These are phyloP conservation scores for Blastomussa wellsi DNA, from an alignment of 92 coral and sea anemone species.

Conservation along the genomic window DNA sequence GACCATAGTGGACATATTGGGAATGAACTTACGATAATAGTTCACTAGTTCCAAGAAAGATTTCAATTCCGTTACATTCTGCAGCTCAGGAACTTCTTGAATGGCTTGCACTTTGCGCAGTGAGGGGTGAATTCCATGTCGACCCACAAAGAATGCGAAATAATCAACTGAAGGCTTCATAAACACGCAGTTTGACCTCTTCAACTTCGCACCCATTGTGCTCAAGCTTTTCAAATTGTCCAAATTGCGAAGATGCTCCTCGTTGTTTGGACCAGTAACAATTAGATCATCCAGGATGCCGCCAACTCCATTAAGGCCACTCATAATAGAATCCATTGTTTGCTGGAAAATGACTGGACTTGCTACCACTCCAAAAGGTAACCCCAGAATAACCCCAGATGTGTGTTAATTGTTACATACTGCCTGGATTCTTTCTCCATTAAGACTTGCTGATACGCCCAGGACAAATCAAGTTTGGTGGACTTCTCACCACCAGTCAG, in stretches of 20 bases:
- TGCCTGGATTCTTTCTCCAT: constrained; percentile 33
- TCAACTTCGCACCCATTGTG: constrained; percentile 20
- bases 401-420: constrained; percentile 56
- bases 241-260: constrained; percentile 36
- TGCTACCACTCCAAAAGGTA: constrained; percentile 61
- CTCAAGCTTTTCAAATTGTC: constrained; percentile 28
- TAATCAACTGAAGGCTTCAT: neutral
- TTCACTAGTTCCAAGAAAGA: constrained; percentile 35
- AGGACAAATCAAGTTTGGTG: constrained; percentile 39
- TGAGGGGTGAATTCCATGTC: constrained; percentile 33
- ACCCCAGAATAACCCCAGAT: constrained; percentile 31
- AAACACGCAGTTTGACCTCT: neutral
- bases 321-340: constrained; percentile 38
- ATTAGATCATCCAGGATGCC: constrained; percentile 52
- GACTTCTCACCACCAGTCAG: constrained; percentile 40
- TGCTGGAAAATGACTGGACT: constrained; percentile 52
- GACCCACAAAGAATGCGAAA: neutral
- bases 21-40: constrained; percentile 50
- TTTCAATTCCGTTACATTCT: constrained; percentile 8
- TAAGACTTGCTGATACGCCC: constrained; percentile 56
- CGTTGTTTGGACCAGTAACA: constrained; percentile 37
- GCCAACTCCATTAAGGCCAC: constrained; percentile 55
- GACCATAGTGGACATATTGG: constrained; percentile 40
- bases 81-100: constrained; percentile 31
- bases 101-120: constrained; percentile 46